phyloP scores from a whole-genome alignment of 2,797 vertebrate species.

The Urosaurus nigricauda region DNA sequence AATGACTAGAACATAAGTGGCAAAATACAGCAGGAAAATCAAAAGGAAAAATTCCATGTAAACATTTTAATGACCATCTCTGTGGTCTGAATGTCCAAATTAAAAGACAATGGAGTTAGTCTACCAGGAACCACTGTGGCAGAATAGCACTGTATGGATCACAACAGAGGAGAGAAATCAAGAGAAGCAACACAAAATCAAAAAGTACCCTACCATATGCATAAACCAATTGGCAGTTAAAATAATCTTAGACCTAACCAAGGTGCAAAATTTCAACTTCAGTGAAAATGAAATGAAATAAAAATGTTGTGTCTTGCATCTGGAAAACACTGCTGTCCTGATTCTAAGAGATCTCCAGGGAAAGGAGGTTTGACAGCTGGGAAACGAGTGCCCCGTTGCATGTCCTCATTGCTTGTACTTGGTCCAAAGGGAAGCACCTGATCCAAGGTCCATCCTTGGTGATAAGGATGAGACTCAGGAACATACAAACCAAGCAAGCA shows the following conservation, averaged over 20 bases:
- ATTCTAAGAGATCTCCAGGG: not conserved
- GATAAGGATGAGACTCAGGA: not conserved
- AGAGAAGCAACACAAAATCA: not conserved
- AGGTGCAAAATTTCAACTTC: not conserved
- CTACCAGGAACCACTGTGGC: not conserved
- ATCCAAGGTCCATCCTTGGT: too few relatives aligned
- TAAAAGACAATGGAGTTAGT: not conserved
- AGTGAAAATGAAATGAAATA: not conserved
- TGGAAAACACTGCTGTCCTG: not conserved
- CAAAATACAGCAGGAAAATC: not conserved
- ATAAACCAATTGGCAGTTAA: not conserved
- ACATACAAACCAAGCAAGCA: too few relatives aligned
- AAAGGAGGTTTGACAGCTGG: not conserved
- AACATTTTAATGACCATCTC: not conserved
- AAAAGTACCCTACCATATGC: not conserved
- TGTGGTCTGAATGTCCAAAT: not conserved
- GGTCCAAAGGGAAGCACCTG: not conserved
- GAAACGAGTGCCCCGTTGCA: not conserved
- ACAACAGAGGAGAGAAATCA: not conserved
- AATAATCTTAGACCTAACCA: not conserved
- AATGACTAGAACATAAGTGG: not conserved
- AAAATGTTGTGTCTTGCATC: not conserved
- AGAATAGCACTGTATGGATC: not conserved
- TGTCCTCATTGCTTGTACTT: too few relatives aligned
- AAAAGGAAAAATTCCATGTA: not conserved